A percentile compares a stretch with the other conserved stretches of the same genome.
phyloP scores from a whole-genome alignment of 1,140 invertebrate genomes.

The Eurosta solidaginis region DNA sequence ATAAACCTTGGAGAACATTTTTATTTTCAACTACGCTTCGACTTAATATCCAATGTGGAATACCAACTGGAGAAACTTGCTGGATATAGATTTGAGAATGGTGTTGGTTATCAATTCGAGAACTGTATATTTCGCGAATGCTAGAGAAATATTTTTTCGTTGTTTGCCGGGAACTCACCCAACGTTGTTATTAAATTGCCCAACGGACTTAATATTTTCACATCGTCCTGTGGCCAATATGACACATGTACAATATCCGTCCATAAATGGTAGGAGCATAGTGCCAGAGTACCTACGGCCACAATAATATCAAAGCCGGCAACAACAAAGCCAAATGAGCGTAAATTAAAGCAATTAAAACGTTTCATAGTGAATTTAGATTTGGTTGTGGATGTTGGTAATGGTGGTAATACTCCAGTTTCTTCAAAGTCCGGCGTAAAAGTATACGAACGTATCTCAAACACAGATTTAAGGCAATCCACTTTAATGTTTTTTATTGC shows the following conservation, averaged over 20 bases:
- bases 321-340: slow-evolving; percentile 48
- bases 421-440: slow-evolving; percentile 14
- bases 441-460: slow-evolving; percentile 16
- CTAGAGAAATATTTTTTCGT: too few species aligned
- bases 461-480: not conserved
- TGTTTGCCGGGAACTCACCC: slow-evolving; percentile 37
- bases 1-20: too few species aligned
- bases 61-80: too few species aligned
- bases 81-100: too few species aligned
- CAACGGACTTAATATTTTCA: slow-evolving; percentile 46
- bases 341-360: slow-evolving; percentile 51
- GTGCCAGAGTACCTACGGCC: slow-evolving; percentile 40
- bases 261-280: slow-evolving; percentile 51
- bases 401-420: not conserved
- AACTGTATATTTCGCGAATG: too few species aligned
- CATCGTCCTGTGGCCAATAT: slow-evolving; percentile 48
- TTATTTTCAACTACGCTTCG: too few species aligned
- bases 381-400: not conserved
- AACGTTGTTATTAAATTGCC: slow-evolving; percentile 45
- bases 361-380: slow-evolving; percentile 46
- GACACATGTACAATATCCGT: slow-evolving; percentile 48
- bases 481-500: slow-evolving; percentile 15
- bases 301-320: slow-evolving; percentile 46
- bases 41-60: too few species aligned
- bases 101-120: too few species aligned